A percentile compares a stretch with the other conserved stretches of the same genome.
Evolutionary conservation across 2,113 vertebrate species (phyloP).

Genomic region (Pao palembangensis): DNA sequence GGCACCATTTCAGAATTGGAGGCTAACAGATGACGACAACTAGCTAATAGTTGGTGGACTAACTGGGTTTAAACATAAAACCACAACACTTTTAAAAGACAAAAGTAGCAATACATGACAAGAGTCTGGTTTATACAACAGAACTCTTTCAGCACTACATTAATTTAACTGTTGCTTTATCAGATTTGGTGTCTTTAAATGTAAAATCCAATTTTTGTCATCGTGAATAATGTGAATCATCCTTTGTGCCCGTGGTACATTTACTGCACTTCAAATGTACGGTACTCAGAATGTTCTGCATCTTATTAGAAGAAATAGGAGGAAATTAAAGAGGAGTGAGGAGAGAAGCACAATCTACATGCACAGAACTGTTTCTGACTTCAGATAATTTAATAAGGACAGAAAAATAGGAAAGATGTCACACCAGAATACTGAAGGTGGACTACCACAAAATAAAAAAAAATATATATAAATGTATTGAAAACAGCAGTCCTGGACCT

Average conservation of each 20-base stretch:
- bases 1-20: constrained; percentile 2
- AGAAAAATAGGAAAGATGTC: not conserved
- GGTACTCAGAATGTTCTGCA: not conserved
- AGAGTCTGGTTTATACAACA: not conserved
- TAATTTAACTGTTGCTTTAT: not conserved
- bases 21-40: not conserved
- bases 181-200: not conserved
- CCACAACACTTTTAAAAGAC: not conserved
- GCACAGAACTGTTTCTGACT: not conserved
- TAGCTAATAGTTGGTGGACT: not conserved
- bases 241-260: not conserved
- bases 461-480: not conserved
- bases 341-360: not conserved
- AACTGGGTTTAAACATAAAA: not conserved
- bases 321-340: not conserved
- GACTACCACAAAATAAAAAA: not conserved
- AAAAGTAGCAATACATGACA: not conserved
- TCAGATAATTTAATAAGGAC: not conserved
- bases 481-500: too few relatives aligned
- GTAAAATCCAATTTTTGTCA: not conserved
- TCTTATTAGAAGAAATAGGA: not conserved
- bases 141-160: not conserved
- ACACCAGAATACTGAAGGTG: not conserved
- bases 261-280: not conserved
- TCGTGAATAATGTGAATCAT: not conserved